Base-by-base conservation (phyloP, 1,140 invertebrate species). In the Zaprionus gabonicus region DNA sequence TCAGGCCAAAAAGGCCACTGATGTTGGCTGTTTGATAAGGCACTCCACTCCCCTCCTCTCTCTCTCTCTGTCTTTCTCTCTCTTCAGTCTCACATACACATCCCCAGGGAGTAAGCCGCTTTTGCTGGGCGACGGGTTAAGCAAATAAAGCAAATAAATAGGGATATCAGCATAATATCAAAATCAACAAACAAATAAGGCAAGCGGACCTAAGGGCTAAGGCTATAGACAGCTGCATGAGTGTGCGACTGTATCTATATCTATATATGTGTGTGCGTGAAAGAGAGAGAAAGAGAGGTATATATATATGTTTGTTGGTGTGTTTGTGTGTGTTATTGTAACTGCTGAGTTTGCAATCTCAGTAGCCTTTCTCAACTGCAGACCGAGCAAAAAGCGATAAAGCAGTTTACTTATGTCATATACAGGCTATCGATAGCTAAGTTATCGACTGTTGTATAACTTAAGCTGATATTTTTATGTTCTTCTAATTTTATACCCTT, bases 11-110 rank as follows among this genome's bases (percentile, higher is more conserved):
- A 38, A 63, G 62, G 53, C 82, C 71, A 57, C 31, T 59, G 64
- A 81, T 78, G 70, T 80, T 67, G 44, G 63, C 65, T 71, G 55
- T 66, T 85, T 82, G 69, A 85, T 85, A 81, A 76, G 10, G 4
- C 31, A 17, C 9, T 9, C 38, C n/a, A 17, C 31, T n/a, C 5
- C 1, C 41, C 15, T 7, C 5, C 15, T 13, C 38, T 6, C 41
- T 7, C 6, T 6, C 5, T 2, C n/a, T 15, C 36, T 1, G 4
- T 36, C 36, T 15, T 4, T 13, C 36, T 38, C 3, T 38, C 41
- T 28, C 41, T 23, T 5, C 13, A 49, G n/a, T 46, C 27, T 15
- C 12, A 2, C 31, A 27, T 9, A 27, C 31, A 65, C 31, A 64
- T 17, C 46, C 41, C 49, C 20, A 36, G 46, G 34, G 25, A 49